Base-by-base conservation (phyloP, 1,140 invertebrate genomes). In the Halotydeus destructor region DNA sequence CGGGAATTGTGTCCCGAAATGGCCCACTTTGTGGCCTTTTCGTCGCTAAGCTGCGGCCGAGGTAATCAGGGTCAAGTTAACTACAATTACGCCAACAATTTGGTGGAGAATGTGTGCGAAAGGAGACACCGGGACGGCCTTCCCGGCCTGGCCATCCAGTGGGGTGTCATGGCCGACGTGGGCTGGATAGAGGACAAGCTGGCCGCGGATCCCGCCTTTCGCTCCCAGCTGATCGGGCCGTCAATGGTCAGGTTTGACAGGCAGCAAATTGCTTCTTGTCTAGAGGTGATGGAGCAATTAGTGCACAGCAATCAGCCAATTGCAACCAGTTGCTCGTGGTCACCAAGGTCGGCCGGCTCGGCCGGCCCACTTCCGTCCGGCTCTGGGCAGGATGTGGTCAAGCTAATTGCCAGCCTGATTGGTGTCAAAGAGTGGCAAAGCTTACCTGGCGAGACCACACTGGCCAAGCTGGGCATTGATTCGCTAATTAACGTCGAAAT, bases 401-500 rank as follows among this genome's bases (percentile, higher is more conserved):
- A 76, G 43, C 71, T 75, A 25, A 69, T 88, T 26, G 78, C 74
- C 5, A 84, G 86, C 54, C 82, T 89, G 45, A 60, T 89, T 16
- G 83, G 82, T 38, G 64, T 91, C 38, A 85, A 91, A 53, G 81
- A 94, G 52, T 55, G 72, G 0, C 74, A 69, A 42, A 75, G 72
- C 35, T 64, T 91, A 3, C 75, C 78, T 36, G 60, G 69, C 23
- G 68, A 70, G 5, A 68, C 74, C 0, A 78, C 72, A 16, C 61
- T 98, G 5, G 79, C 78, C 11, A 89, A 96, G 57, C 66, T 97
- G 5, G 89, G 91, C 35, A 84, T 97, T 72, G 91, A 97, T 55
- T 94, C 86, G 0, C 62, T 98, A 25, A 96, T 97, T 88, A 84
- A 83, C 40, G 84, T 91, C 0, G 89, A 97, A 66, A 85, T 97